Evolutionary conservation across 2,113 vertebrate species (phyloP).

Genomic region (Artemisiospiza belli): DNA sequence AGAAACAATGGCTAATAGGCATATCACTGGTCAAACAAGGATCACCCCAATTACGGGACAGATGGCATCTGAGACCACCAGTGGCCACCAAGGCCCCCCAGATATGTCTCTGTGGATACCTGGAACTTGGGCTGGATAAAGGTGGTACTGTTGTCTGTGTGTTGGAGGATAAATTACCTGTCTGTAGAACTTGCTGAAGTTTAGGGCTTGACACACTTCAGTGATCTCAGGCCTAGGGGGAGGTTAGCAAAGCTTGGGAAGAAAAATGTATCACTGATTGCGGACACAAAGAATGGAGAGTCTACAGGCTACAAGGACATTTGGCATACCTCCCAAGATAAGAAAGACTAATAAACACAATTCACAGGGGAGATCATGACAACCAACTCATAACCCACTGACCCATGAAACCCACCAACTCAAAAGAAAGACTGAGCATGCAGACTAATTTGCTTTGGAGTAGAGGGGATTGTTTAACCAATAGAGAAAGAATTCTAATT

Average conservation of each 20-base stretch:
- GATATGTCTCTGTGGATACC: fast-evolving
- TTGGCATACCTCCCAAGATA: not conserved
- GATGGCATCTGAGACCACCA: not conserved
- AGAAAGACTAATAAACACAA: not conserved
- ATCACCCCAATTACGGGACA: not conserved
- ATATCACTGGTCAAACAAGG: not conserved
- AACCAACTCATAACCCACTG: fast-evolving
- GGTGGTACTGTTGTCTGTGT: not conserved
- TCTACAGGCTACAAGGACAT: not conserved
- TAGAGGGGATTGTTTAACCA: not conserved
- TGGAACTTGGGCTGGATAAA: not conserved
- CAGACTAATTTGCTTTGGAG: not conserved
- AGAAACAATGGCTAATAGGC: not conserved
- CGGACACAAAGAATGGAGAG: not conserved
- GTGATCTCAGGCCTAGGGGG: not conserved
- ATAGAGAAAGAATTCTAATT: not conserved
- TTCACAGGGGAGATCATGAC: not conserved
- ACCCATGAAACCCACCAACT: not conserved
- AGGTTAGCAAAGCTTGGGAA: not conserved
- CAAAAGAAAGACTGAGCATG: not conserved
- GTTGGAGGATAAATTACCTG: not conserved
- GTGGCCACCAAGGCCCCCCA: not conserved
- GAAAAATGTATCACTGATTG: not conserved
- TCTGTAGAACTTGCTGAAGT: not conserved
- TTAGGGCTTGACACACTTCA: not conserved